These are phyloP conservation scores for Eudorcas thomsonii DNA, from an alignment of 2,113 vertebrate genomes.

Conservation along the genomic window DNA sequence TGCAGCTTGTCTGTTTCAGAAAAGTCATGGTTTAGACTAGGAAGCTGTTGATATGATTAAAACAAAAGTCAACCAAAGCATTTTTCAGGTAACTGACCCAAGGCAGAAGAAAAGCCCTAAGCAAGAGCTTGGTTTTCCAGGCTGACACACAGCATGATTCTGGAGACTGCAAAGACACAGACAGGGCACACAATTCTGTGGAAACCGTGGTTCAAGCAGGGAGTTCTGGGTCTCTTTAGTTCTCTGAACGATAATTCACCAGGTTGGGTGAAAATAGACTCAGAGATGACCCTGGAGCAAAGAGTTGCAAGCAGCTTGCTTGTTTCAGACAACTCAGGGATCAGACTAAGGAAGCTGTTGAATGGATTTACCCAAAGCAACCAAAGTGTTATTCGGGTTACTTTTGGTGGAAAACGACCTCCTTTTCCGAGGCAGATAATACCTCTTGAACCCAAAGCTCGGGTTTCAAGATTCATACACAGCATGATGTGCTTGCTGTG, in stretches of 20 bases:
- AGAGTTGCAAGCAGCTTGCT: not conserved
- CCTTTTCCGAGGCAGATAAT: not conserved
- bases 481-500: not conserved
- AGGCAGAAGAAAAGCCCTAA: not conserved
- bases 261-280: not conserved
- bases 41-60: not conserved
- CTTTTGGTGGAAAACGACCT: not conserved
- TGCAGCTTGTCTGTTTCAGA: not conserved
- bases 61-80: not conserved
- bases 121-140: not conserved
- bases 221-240: not conserved
- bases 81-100: not conserved
- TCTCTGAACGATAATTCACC: not conserved
- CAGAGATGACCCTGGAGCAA: not conserved
- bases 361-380: not conserved
- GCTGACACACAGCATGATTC: not conserved
- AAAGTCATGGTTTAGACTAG: not conserved
- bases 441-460: not conserved
- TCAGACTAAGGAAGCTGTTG: not conserved
- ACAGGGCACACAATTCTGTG: not conserved
- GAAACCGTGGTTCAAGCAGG: not conserved
- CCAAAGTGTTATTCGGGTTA: not conserved
- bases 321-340: not conserved
- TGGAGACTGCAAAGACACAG: not conserved
- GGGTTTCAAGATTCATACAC: not conserved